These are phyloP conservation scores for Drosophila takahashii DNA, from an alignment of 1,140 invertebrate species.

Conservation along the genomic window DNA sequence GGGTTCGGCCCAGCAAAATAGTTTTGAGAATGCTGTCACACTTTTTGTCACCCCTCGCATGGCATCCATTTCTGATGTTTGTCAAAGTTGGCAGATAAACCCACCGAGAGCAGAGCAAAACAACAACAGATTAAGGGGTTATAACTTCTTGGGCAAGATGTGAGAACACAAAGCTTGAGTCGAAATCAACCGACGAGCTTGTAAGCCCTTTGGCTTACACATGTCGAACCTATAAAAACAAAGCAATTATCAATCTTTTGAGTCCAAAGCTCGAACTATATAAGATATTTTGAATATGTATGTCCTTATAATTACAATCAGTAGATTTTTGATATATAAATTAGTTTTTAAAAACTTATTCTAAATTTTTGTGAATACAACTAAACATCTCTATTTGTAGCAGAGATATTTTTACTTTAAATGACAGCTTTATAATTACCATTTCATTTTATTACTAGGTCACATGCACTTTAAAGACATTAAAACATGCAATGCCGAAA, in stretches of 20 bases:
- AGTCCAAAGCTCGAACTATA: neutral
- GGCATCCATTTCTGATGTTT: slow-evolving; percentile 20
- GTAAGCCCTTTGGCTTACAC: slow-evolving; percentile 42
- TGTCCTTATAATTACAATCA: too few species aligned
- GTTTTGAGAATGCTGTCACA: slow-evolving; percentile 42
- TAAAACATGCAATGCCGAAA: neutral
- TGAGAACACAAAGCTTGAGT: slow-evolving; percentile 19
- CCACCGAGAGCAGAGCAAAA: slow-evolving; percentile 18
- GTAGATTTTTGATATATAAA: too few species aligned
- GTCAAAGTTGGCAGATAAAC: slow-evolving; percentile 36
- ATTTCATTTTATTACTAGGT: slow-evolving; percentile 17
- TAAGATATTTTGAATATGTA: too few species aligned
- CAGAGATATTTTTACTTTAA: neutral
- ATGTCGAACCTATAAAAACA: slow-evolving; percentile 35
- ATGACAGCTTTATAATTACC: slow-evolving; percentile 7
- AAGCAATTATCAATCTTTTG: slow-evolving; percentile 18
- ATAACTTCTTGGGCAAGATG: slow-evolving; percentile 40
- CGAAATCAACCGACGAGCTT: slow-evolving; percentile 17
- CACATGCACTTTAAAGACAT: neutral
- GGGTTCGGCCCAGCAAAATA: slow-evolving; percentile 26
- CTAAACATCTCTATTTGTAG: neutral
- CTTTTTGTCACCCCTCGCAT: slow-evolving; percentile 35
- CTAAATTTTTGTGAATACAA: too few species aligned
- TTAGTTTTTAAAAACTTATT: too few species aligned
- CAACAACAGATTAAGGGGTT: slow-evolving; percentile 43